A percentile compares a stretch with the other conserved stretches of the same genome.
Evolutionary conservation across 1,140 invertebrate species (phyloP).

Genomic region (Cylas formicarius): DNA sequence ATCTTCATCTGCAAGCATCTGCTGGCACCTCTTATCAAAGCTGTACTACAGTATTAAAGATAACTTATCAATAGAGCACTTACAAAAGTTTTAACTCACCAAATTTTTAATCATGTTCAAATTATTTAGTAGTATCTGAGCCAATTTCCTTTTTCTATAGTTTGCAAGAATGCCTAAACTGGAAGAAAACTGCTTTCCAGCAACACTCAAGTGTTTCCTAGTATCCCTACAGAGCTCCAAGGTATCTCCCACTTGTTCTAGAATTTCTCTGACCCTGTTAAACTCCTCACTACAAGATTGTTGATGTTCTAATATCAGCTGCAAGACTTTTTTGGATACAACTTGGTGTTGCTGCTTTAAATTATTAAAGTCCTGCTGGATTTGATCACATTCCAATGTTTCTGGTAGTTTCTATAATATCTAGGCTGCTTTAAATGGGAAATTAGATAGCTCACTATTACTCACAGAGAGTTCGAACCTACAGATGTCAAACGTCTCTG

Average conservation of each 20-base stretch:
- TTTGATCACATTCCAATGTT: slow-evolving; percentile 55
- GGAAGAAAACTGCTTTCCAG: slow-evolving; percentile 74
- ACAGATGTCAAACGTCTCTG: slow-evolving; percentile 57
- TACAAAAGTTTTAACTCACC: slow-evolving; percentile 43
- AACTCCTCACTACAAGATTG: slow-evolving; percentile 78
- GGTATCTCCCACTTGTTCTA: slow-evolving; percentile 64
- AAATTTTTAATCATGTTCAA: slow-evolving; percentile 76
- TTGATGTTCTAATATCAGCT: slow-evolving; percentile 85
- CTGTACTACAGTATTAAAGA: slow-evolving; percentile 50
- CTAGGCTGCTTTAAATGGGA: slow-evolving; percentile 1
- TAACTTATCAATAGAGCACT: background rate
- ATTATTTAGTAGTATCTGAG: slow-evolving; percentile 68
- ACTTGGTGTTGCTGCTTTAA: slow-evolving; percentile 71
- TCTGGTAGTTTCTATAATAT: slow-evolving; percentile 58
- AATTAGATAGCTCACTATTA: slow-evolving; percentile 2
- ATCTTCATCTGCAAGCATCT: slow-evolving; percentile 75
- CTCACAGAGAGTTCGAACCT: slow-evolving; percentile 58
- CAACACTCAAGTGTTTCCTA: slow-evolving; percentile 61
- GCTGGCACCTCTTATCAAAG: slow-evolving; percentile 76
- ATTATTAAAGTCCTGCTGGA: slow-evolving; percentile 58
- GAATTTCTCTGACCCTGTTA: slow-evolving; percentile 67
- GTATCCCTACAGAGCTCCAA: slow-evolving; percentile 64
- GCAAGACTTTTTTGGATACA: slow-evolving; percentile 84
- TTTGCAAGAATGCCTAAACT: slow-evolving; percentile 82
- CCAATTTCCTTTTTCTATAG: slow-evolving; percentile 75